Evolutionary conservation across 2,888 invertebrate species (phyloP).

Genomic region (Sericinus montela): DNA sequence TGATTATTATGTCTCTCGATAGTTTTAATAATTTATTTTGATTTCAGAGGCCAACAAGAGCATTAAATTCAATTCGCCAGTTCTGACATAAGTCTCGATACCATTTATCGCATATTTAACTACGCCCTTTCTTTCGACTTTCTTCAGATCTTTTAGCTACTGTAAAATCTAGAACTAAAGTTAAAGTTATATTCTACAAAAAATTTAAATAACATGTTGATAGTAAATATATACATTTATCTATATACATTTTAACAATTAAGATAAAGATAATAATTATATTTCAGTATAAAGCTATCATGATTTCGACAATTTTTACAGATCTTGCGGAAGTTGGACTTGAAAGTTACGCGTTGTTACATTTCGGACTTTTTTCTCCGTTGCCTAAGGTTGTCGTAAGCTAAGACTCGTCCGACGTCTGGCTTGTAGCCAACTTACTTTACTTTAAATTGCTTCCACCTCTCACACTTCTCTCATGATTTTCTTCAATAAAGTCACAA

Average conservation of each 20-base stretch:
- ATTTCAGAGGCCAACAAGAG: too few species aligned
- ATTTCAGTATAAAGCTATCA: conserved; percentile 3
- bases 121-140: too few species aligned
- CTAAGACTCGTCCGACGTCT: conserved; percentile 47
- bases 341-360: conserved; percentile 39
- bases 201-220: too few species aligned
- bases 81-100: too few species aligned
- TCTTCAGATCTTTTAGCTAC: too few species aligned
- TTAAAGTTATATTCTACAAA: too few species aligned
- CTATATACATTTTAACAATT: background rate
- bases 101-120: too few species aligned
- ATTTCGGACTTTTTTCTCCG: conserved; percentile 50
- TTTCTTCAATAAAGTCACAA: conserved; percentile 34
- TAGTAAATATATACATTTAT: too few species aligned
- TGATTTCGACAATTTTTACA: conserved; percentile 19
- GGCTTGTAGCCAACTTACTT: conserved; percentile 64
- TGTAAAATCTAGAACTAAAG: too few species aligned
- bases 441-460: conserved; percentile 57
- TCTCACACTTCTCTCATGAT: conserved; percentile 36
- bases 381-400: conserved; percentile 52
- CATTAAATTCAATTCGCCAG: too few species aligned
- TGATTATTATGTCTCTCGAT: too few species aligned
- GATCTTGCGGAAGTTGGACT: conserved; percentile 23
- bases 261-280: conserved; percentile 11
- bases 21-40: too few species aligned